Percentiles rank a stretch among this genome's conserved stretches.
phyloP scores from a whole-genome alignment of 2,888 invertebrate genomes.

The Athalia cordata region DNA sequence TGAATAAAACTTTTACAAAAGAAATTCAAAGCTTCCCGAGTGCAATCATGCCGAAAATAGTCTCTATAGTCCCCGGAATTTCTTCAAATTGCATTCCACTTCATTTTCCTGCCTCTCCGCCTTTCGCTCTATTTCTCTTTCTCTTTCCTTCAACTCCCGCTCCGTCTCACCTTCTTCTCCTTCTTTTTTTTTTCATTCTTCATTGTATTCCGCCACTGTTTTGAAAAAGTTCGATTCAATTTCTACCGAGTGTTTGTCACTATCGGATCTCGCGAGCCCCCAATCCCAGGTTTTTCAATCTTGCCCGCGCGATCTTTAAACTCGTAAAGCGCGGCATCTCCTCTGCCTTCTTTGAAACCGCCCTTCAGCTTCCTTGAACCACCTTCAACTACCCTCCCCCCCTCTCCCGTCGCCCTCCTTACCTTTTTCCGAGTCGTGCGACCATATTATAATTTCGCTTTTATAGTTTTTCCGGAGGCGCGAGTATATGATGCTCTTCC shows the following conservation, averaged over 20 bases:
- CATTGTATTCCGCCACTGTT: too few relatives aligned
- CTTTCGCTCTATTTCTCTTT: too few relatives aligned
- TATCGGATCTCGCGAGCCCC: not conserved
- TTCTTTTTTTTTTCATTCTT: not conserved
- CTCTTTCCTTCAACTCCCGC: too few relatives aligned
- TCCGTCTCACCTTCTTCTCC: too few relatives aligned
- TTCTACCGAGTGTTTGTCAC: not conserved
- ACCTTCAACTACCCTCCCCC: not conserved
- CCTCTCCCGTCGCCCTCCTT: not conserved
- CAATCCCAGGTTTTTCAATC: constrained; percentile 13
- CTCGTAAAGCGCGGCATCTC: too few relatives aligned
- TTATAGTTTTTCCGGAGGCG: constrained; percentile 11
- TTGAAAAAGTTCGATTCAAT: not conserved
- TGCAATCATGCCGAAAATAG: too few relatives aligned
- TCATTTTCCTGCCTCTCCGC: too few relatives aligned
- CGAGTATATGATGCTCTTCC: not conserved
- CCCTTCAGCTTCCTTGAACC: constrained; percentile 9
- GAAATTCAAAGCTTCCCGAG: too few relatives aligned
- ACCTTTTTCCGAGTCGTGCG: not conserved
- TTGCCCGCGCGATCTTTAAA: constrained; percentile 4
- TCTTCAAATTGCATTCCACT: too few relatives aligned
- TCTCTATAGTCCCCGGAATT: too few relatives aligned
- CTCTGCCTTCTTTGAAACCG: constrained; percentile 9
- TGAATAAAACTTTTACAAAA: not conserved
- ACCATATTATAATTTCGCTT: constrained; percentile 28